Evolutionary conservation across 2,888 invertebrate genomes (phyloP).

Genomic region (Cheilosia impressa): DNA sequence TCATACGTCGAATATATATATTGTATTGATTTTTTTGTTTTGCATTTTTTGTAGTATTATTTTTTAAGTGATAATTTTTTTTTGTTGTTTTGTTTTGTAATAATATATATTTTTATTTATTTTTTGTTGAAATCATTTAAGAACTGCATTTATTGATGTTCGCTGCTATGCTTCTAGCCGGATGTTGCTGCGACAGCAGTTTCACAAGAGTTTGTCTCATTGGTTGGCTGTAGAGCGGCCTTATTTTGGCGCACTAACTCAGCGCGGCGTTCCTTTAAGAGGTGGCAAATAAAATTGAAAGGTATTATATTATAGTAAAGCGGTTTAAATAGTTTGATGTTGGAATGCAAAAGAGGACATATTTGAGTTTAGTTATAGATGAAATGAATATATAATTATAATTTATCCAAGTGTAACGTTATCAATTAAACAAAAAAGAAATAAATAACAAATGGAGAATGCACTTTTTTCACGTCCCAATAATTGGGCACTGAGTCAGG

Average conservation of each 20-base stretch:
- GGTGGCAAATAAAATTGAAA: constrained; percentile 70
- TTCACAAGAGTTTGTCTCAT: constrained; percentile 84
- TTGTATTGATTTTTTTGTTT: constrained; percentile 4
- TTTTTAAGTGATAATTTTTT: constrained; percentile 41
- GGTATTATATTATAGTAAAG: constrained; percentile 4
- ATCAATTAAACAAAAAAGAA: background rate
- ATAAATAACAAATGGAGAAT: constrained; percentile 4
- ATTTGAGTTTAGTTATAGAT: background rate
- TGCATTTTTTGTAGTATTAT: constrained; percentile 36
- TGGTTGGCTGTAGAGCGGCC: constrained; percentile 84
- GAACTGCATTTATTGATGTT: constrained; percentile 14
- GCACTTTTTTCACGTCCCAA: background rate
- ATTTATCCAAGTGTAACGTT: background rate
- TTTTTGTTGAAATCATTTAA: constrained; percentile 30
- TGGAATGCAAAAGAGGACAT: background rate
- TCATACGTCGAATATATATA: constrained; percentile 8
- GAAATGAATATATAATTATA: constrained; percentile 5
- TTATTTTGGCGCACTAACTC: constrained; percentile 96
- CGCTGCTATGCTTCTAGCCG: constrained; percentile 84
- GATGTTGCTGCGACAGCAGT: constrained; percentile 87
- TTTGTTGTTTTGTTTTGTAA: constrained; percentile 20
- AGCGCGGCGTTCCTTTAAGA: constrained; percentile 92
- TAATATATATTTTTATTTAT: constrained; percentile 57
- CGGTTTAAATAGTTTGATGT: background rate
- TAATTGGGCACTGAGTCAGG: too few species aligned